Evolutionary conservation across 2,113 vertebrate genomes (phyloP).

Genomic region (Thunnus thynnus): DNA sequence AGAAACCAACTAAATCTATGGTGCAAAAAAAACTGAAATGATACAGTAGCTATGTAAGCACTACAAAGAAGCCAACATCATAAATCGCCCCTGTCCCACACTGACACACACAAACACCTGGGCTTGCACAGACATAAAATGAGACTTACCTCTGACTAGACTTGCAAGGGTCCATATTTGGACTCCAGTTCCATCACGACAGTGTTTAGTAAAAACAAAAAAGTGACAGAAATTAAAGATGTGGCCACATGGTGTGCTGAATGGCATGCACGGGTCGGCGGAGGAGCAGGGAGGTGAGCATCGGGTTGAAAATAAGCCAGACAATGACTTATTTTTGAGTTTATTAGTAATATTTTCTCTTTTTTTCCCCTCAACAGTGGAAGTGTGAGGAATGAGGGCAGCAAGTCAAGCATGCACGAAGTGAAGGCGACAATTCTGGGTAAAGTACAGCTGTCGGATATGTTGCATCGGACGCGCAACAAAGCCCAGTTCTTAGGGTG

Average conservation of each 20-base stretch:
- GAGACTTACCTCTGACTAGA: constrained; percentile 84
- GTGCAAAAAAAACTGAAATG: constrained; percentile 25
- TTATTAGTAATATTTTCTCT: background rate
- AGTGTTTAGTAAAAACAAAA: constrained; percentile 84
- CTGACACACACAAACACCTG: constrained; percentile 38
- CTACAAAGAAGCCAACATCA: constrained; percentile 44
- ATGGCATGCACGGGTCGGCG: constrained; percentile 45
- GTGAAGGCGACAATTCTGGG: background rate
- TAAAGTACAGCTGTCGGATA: background rate
- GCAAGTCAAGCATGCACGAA: constrained; percentile 42
- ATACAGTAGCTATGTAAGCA: constrained; percentile 22
- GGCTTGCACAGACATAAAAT: constrained; percentile 49
- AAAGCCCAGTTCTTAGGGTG: background rate
- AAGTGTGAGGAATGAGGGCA: background rate
- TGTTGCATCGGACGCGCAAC: background rate
- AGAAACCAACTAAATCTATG: constrained; percentile 31
- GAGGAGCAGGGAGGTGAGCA: background rate
- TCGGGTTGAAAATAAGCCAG: background rate
- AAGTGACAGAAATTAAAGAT: constrained; percentile 77
- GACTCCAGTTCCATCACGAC: constrained; percentile 81
- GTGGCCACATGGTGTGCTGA: constrained; percentile 45
- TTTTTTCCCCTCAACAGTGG: background rate
- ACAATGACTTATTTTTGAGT: background rate
- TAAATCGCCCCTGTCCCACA: constrained; percentile 7
- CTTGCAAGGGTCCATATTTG: constrained; percentile 75